Conservation (phyloP, 2,797 vertebrate genomes). For the Cygnus olor region DNA sequence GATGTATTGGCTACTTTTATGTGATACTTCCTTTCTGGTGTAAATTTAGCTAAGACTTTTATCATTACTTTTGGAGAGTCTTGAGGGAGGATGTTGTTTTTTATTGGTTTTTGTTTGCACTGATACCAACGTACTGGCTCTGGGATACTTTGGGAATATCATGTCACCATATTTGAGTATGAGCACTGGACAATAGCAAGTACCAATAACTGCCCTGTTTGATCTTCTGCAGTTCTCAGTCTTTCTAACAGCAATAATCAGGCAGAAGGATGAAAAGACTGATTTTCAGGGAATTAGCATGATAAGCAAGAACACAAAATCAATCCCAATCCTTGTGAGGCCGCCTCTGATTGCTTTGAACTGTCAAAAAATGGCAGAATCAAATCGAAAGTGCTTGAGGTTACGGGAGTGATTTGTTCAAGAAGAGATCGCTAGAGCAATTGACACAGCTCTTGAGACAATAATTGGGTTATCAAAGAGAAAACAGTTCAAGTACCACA, state of each 20-base stretch:
- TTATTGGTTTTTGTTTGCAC: conserved; percentile 24
- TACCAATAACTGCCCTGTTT: conserved; percentile 84
- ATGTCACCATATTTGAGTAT: conserved; percentile 70
- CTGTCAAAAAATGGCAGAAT: conserved; percentile 99
- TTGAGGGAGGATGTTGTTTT: not conserved
- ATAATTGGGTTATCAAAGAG: conserved; percentile 99
- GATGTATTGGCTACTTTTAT: conserved; percentile 57
- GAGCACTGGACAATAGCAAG: conserved; percentile 81
- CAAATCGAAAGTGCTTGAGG: conserved; percentile 99
- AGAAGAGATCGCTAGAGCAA: conserved; percentile 99
- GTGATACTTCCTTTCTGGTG: conserved; percentile 52
- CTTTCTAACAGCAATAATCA: conserved; percentile 99
- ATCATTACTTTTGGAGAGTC: conserved; percentile 46
- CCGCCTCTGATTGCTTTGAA: conserved; percentile 99
- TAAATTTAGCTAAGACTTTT: conserved; percentile 47
- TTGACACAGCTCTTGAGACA: conserved; percentile 99
- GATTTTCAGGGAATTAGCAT: conserved; percentile 99
- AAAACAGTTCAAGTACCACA: conserved; percentile 99
- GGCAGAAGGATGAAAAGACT: conserved; percentile 99
- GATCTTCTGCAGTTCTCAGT: conserved; percentile 92
- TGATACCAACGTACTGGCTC: conserved; percentile 53
- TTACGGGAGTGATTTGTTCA: conserved; percentile 99
- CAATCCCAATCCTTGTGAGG: conserved; percentile 99
- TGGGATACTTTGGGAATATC: conserved; percentile 69
- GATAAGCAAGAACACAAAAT: conserved; percentile 99